Conservation (phyloP, 2,888 invertebrate genomes). For the Nudaria mundana region DNA sequence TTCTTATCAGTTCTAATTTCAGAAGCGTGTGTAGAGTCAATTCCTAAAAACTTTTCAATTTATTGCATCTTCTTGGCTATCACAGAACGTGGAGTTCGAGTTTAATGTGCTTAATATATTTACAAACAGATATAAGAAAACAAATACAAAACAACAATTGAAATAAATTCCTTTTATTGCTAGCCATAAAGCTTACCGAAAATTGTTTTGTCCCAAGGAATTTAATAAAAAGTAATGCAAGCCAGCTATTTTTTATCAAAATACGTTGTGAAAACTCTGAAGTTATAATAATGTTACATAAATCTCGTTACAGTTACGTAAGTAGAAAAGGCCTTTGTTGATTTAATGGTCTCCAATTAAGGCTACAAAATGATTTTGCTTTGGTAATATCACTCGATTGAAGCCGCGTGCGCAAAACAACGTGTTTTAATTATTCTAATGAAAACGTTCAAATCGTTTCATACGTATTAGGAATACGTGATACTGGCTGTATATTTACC, state of each 20-base stretch:
- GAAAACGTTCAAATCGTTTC: neutral
- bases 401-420: slow-evolving; percentile 10
- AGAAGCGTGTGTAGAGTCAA: neutral
- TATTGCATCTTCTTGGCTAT: neutral
- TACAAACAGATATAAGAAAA: neutral
- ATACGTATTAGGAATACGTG: no score
- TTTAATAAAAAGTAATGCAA: slow-evolving; percentile 29
- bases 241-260: slow-evolving; percentile 31
- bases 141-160: slow-evolving; percentile 1
- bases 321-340: slow-evolving; percentile 39
- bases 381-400: slow-evolving; percentile 18
- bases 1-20: neutral
- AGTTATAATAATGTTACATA: slow-evolving; percentile 40
- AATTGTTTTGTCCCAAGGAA: slow-evolving; percentile 18
- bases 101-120: neutral
- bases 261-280: slow-evolving; percentile 32
- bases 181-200: slow-evolving; percentile 11
- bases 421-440: slow-evolving; percentile 15
- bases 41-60: neutral
- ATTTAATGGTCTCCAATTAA: slow-evolving; percentile 57
- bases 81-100: neutral
- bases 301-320: slow-evolving; percentile 53
- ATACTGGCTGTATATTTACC: no score
- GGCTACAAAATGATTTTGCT: slow-evolving; percentile 28
- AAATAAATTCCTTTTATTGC: slow-evolving; percentile 13